A percentile compares a stretch with the other conserved stretches of the same genome.
These are phyloP conservation scores for Drosophila bunnanda DNA, from an alignment of 2,888 invertebrate species.

Conservation along the genomic window DNA sequence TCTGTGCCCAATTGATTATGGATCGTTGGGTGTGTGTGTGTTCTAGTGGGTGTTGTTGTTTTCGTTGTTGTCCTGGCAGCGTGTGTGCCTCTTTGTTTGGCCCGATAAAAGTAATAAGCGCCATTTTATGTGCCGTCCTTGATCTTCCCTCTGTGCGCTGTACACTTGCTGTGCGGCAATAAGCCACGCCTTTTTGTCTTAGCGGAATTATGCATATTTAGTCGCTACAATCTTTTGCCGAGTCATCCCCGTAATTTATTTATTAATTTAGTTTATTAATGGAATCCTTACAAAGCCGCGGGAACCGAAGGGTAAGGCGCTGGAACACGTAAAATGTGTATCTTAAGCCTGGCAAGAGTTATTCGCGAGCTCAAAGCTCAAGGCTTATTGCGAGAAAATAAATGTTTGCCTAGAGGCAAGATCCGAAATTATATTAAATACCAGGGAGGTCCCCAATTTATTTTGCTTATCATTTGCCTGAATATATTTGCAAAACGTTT, in stretches of 20 bases:
- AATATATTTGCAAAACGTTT: slow-evolving; percentile 12
- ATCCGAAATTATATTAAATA: neutral
- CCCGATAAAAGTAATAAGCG: slow-evolving; percentile 74
- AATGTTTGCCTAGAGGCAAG: neutral
- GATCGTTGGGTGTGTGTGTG: slow-evolving; percentile 50
- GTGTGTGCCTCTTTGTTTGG: slow-evolving; percentile 52
- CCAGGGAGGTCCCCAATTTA: neutral
- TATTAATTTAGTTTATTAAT: slow-evolving; percentile 74
- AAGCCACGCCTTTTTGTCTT: slow-evolving; percentile 65
- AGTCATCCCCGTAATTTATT: slow-evolving; percentile 63
- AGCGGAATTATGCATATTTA: slow-evolving; percentile 74
- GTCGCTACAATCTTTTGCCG: slow-evolving; percentile 31
- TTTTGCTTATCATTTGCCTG: slow-evolving; percentile 7
- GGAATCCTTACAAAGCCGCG: slow-evolving; percentile 35
- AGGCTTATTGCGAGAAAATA: neutral
- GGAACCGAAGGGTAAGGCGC: neutral
- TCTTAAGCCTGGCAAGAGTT: slow-evolving; percentile 4
- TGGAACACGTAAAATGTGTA: neutral
- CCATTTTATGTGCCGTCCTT: slow-evolving; percentile 56
- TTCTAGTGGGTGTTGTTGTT: slow-evolving; percentile 31
- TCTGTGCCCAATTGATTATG: slow-evolving; percentile 75
- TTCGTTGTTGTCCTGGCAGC: slow-evolving; percentile 30
- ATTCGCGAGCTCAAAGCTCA: neutral
- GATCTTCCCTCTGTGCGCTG: slow-evolving; percentile 37
- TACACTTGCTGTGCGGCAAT: slow-evolving; percentile 28